Conservation (phyloP, 2,888 invertebrate genomes). For the Colostygia pectinataria region DNA sequence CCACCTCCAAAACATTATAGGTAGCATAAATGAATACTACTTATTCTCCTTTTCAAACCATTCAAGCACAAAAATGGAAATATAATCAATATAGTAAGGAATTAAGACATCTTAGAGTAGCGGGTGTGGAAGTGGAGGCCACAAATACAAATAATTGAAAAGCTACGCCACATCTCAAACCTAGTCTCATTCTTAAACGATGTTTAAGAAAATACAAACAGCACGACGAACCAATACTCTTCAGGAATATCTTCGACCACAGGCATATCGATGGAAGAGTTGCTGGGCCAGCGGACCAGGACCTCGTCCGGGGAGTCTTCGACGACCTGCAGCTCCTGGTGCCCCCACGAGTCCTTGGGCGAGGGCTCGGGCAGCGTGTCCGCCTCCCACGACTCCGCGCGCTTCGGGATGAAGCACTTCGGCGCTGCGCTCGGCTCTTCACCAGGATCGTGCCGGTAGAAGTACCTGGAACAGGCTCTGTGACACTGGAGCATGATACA, state of each 20-base stretch:
- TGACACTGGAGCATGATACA: too few relatives aligned
- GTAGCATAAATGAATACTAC: too few relatives aligned
- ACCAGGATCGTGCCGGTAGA: constrained; percentile 75
- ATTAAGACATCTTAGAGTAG: too few relatives aligned
- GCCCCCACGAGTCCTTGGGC: constrained; percentile 67
- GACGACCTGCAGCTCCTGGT: constrained; percentile 50
- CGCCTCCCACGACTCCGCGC: constrained; percentile 65
- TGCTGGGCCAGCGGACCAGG: constrained; percentile 47
- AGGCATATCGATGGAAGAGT: constrained; percentile 54
- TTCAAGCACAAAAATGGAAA: too few relatives aligned
- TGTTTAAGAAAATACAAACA: not conserved
- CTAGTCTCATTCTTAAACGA: too few relatives aligned
- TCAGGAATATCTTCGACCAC: constrained; percentile 60
- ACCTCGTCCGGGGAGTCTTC: constrained; percentile 52
- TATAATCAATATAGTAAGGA: too few relatives aligned
- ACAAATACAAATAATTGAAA: too few relatives aligned
- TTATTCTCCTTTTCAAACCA: too few relatives aligned
- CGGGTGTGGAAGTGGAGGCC: too few relatives aligned
- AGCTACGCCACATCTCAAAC: too few relatives aligned
- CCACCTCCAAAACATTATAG: too few relatives aligned
- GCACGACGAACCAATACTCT: constrained; percentile 52
- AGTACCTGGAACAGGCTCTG: constrained; percentile 50
- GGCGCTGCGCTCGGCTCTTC: constrained; percentile 68
- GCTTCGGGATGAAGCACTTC: constrained; percentile 64
- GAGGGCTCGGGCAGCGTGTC: constrained; percentile 63